Evolutionary conservation across 2,797 vertebrate genomes (phyloP).

Genomic region (Acanthurus tractus): DNA sequence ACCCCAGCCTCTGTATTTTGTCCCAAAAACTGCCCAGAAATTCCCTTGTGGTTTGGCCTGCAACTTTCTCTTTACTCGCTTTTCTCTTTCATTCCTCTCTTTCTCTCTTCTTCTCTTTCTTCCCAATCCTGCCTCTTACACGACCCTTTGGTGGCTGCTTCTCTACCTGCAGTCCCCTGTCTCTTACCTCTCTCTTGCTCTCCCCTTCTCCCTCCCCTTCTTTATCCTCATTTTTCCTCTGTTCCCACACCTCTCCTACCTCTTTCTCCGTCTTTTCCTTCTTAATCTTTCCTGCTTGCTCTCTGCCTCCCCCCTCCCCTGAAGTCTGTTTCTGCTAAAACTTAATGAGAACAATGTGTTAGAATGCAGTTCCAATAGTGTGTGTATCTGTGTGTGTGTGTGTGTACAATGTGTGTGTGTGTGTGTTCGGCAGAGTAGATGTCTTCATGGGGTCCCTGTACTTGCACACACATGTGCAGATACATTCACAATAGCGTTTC

Average conservation of each 20-base stretch:
- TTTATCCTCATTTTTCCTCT: too few species aligned
- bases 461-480: neutral
- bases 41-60: conserved; percentile 70
- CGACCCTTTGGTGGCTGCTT: too few species aligned
- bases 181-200: neutral
- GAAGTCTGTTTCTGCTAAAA: conserved; percentile 54
- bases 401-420: neutral
- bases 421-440: neutral
- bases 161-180: neutral
- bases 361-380: conserved; percentile 27
- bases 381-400: conserved; percentile 3
- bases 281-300: neutral
- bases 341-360: conserved; percentile 80
- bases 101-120: neutral
- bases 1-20: conserved; percentile 61
- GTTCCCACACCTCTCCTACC: conserved; percentile 8
- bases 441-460: conserved; percentile 12
- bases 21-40: conserved; percentile 71
- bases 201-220: neutral
- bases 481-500: neutral
- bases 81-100: too few species aligned
- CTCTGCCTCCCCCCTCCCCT: neutral
- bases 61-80: conserved; percentile 14
- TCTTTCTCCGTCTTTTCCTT: conserved; percentile 19
- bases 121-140: too few species aligned